Evolutionary conservation across 2,888 invertebrate genomes (phyloP).

Genomic region (Ophion slaviceki): DNA sequence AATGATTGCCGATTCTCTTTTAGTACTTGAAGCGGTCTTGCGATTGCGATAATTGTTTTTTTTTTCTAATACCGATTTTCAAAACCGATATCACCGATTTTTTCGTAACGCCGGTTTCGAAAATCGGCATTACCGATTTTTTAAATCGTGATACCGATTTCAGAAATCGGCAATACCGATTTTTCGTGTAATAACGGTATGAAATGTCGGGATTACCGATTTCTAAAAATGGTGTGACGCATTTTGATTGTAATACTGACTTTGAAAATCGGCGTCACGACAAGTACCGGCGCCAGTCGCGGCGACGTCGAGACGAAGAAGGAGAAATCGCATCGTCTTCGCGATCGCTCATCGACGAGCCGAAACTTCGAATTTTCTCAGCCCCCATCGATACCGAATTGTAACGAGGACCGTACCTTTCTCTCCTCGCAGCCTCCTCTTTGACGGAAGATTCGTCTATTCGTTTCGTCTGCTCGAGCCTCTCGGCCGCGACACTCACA

Average conservation of each 20-base stretch:
- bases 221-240: background rate
- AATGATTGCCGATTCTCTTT: background rate
- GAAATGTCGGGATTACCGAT: background rate
- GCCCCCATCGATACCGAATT: background rate
- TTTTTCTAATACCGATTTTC: background rate
- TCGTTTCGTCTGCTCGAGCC: conserved; percentile 63
- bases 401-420: background rate
- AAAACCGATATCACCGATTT: background rate
- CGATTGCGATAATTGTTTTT: background rate
- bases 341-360: background rate
- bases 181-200: background rate
- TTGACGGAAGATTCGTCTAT: conserved; percentile 61
- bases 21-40: too few species aligned
- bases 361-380: background rate
- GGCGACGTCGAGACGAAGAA: background rate
- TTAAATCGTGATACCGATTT: background rate
- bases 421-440: conserved; percentile 27
- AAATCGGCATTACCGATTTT: background rate
- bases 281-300: too few species aligned
- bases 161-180: too few species aligned
- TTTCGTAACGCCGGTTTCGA: background rate
- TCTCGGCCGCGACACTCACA: conserved; percentile 71
- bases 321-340: background rate
- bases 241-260: background rate
- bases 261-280: too few species aligned